Evolutionary conservation across 2,888 invertebrate species (phyloP).

Genomic region (Lepidonotus clava): DNA sequence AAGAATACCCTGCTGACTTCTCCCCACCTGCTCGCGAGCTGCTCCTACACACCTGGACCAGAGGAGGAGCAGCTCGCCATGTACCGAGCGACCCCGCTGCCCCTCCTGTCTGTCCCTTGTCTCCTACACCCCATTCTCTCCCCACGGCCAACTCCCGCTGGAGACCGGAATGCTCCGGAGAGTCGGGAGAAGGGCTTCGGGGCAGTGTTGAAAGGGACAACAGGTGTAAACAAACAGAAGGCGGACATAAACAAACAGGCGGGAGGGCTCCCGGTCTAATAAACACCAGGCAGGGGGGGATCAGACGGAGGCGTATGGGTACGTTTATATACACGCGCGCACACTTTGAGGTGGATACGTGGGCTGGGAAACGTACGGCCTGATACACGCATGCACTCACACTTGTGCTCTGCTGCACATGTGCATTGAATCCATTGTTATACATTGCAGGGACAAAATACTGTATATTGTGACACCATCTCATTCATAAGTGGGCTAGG

Average conservation of each 20-base stretch:
- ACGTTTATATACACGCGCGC: neutral
- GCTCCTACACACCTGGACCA: too few relatives aligned
- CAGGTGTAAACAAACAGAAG: slow-evolving; percentile 51
- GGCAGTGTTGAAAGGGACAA: slow-evolving; percentile 42
- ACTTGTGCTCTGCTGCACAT: too few relatives aligned
- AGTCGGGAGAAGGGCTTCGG: slow-evolving; percentile 11
- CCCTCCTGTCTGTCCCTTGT: neutral
- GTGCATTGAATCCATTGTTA: too few relatives aligned
- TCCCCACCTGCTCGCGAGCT: too few relatives aligned
- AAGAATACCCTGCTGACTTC: too few relatives aligned
- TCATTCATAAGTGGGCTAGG: too few relatives aligned
- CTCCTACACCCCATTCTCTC: slow-evolving; percentile 25
- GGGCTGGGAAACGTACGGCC: too few relatives aligned
- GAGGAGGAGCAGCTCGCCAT: neutral
- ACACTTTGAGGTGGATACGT: neutral
- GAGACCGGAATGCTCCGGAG: slow-evolving; percentile 4
- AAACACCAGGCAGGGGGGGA: slow-evolving; percentile 9
- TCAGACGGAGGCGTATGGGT: neutral
- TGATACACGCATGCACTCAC: too few relatives aligned
- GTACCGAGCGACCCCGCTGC: neutral
- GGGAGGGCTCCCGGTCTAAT: neutral
- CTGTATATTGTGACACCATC: too few relatives aligned
- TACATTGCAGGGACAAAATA: too few relatives aligned
- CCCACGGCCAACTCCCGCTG: neutral
- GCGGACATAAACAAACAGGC: slow-evolving; percentile 46